These are phyloP conservation scores for Aphis craccivora DNA, from an alignment of 1,140 invertebrate species.

Conservation along the genomic window DNA sequence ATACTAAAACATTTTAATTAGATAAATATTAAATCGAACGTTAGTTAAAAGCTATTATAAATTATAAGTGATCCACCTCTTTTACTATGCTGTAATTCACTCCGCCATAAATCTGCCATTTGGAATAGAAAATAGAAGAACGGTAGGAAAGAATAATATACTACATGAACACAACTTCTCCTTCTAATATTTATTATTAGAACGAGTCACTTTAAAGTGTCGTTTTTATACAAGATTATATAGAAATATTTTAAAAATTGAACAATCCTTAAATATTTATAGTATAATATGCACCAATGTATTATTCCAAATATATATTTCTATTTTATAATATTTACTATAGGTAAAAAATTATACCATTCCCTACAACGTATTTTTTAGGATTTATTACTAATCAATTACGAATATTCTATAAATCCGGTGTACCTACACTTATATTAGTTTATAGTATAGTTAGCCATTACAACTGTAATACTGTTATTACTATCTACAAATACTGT, in stretches of 20 bases:
- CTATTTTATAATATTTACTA: not conserved
- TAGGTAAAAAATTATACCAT: not conserved
- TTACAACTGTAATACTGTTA: not conserved
- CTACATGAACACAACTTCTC: not conserved
- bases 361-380: not conserved
- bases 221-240: not conserved
- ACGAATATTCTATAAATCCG: not conserved
- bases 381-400: not conserved
- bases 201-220: not conserved
- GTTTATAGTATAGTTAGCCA: not conserved
- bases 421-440: not conserved
- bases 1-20: not conserved
- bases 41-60: not conserved
- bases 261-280: not conserved
- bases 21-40: not conserved
- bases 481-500: not conserved
- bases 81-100: not conserved
- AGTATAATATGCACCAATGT: not conserved
- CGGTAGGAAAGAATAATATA: slow-evolving; percentile 13
- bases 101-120: slow-evolving; percentile 35
- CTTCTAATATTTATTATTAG: slow-evolving; percentile 6
- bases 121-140: slow-evolving; percentile 28
- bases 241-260: not conserved
- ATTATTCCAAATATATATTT: not conserved
- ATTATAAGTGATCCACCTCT: not conserved